Evolutionary conservation across 2,113 vertebrate genomes (phyloP), one percentile per base, ranked within the genome.

Genomic region (Blennius ocellaris): DNA sequence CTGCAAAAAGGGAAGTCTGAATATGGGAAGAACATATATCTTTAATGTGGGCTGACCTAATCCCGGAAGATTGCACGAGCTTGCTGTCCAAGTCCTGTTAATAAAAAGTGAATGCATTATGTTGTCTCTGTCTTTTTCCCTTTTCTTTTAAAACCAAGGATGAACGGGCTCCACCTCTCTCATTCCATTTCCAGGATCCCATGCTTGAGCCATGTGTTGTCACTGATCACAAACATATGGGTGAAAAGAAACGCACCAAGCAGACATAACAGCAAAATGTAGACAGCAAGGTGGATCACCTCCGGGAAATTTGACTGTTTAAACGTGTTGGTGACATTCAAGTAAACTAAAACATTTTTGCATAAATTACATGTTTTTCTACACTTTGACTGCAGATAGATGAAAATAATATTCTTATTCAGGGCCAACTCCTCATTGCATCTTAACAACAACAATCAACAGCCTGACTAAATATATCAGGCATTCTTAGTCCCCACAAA

Each of bases 191-290:
- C 84, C 86, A 87, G 87, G 88, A 82, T 86, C 79, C 76, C 83
- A 86, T 60, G 53, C 76, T 87, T 17, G 43, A 83, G 83, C 87
- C 91, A 92, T 92, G 90, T 92, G 92, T 86, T 83, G 82, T 70
- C 59, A 60, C 84, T 93, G 87, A 92, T 92, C 80, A 82, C 82
- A 91, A 91, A 91, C 92, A 91, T 70, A 86, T 92, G 91, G 73
- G 80, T 87, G 78, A 37, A 87, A 84, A 76, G 65, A 71, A 71
- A 69, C 80, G 81, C 71, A 50, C 73, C 11, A 15, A 49, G 51
- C 80, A 90, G 86, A 85, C 79, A 84, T 70, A 80, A 88, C 70
- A 84, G 72, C 76, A 84, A 85, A 30, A 87, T 59, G 63, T 57
- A 52, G 70, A 76, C 80, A 57, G 14, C n/a, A 52, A 64, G 37